Evolutionary conservation across 2,113 vertebrate species (phyloP).

Genomic region (Seriola dumerili): DNA sequence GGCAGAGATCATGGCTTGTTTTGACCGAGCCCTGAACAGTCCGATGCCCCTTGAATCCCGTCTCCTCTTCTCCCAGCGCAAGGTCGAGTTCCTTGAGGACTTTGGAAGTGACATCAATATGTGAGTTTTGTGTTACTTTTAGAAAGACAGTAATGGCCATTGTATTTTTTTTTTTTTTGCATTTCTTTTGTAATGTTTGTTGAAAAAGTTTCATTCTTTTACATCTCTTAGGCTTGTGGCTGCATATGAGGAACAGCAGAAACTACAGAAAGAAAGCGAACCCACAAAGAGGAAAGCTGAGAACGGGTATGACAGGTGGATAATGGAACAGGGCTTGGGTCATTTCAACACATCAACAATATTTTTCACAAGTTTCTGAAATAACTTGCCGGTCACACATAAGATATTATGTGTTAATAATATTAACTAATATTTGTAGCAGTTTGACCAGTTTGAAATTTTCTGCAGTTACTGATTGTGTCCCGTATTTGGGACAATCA

Average conservation of each 20-base stretch:
- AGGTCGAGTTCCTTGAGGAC: slow-evolving; percentile 98
- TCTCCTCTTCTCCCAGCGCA: slow-evolving; percentile 95
- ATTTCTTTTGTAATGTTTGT: neutral
- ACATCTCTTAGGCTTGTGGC: slow-evolving; percentile 87
- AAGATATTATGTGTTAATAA: too few species aligned
- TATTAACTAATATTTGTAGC: too few species aligned
- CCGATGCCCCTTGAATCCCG: slow-evolving; percentile 90
- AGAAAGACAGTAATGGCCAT: neutral
- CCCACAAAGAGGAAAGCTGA: slow-evolving; percentile 92
- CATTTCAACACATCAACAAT: slow-evolving; percentile 18
- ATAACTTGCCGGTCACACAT: neutral
- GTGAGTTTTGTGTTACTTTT: slow-evolving; percentile 80
- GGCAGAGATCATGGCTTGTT: slow-evolving; percentile 92
- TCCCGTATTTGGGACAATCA: neutral
- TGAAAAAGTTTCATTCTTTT: neutral
- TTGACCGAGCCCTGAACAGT: slow-evolving; percentile 92
- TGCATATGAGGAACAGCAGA: slow-evolving; percentile 93
- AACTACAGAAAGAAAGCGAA: slow-evolving; percentile 93
- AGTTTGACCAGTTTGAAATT: neutral
- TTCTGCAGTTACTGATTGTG: neutral
- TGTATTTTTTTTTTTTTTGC: neutral
- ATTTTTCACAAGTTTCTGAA: neutral
- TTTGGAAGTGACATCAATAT: slow-evolving; percentile 96
- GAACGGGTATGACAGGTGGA: slow-evolving; percentile 89
- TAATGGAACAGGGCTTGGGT: slow-evolving; percentile 5